A percentile compares a stretch with the other conserved stretches of the same genome.
Conservation (phyloP, 1,140 invertebrate genomes). For the Popillia japonica region DNA sequence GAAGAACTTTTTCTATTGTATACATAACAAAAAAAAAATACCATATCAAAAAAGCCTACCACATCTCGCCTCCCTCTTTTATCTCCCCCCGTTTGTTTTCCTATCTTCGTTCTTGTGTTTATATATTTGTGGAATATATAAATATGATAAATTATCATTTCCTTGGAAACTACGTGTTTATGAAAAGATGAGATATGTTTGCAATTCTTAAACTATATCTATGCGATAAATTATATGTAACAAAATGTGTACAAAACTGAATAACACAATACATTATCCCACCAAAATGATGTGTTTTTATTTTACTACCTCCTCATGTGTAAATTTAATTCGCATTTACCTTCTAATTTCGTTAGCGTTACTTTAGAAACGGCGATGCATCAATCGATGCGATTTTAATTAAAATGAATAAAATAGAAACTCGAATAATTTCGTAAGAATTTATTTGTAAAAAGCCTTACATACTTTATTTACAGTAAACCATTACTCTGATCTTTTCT, state of each 20-base stretch:
- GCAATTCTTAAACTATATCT: conserved; percentile 37
- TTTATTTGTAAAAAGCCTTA: conserved; percentile 61
- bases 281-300: background rate
- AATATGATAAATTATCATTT: conserved; percentile 4
- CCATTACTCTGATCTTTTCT: conserved; percentile 45
- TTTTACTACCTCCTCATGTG: conserved; percentile 1
- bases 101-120: too few relatives aligned
- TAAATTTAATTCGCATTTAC: background rate
- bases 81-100: conserved; percentile 20
- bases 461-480: conserved; percentile 59
- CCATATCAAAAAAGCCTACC: conserved; percentile 43
- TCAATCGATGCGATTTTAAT: too few relatives aligned
- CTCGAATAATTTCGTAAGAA: conserved; percentile 48
- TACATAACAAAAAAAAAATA: too few relatives aligned
- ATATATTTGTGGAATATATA: conserved; percentile 24
- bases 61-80: background rate
- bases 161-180: conserved; percentile 23
- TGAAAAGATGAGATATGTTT: background rate
- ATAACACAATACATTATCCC: conserved; percentile 39
- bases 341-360: too few relatives aligned
- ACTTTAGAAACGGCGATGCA: too few relatives aligned
- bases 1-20: conserved; percentile 40
- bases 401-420: background rate
- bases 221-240: conserved; percentile 40
- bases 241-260: conserved; percentile 38